phyloP scores from a whole-genome alignment of 23 tunicate species.

The Styela plicata region DNA sequence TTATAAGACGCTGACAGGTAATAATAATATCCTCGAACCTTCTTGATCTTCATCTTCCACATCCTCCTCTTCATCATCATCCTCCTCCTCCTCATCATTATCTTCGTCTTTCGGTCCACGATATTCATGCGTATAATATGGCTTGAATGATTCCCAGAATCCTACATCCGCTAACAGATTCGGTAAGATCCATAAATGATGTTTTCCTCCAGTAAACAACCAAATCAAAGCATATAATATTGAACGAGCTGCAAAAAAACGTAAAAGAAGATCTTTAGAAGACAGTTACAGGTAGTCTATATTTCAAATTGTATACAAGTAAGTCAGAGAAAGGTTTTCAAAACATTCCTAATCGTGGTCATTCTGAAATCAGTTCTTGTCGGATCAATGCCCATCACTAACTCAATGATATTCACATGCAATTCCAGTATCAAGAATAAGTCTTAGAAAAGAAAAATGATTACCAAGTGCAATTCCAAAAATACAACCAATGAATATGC shows the following conservation, averaged over 20 bases:
- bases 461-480: slow-evolving; percentile 65
- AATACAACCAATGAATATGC: slow-evolving; percentile 60
- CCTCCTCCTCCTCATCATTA: slow-evolving; percentile 28
- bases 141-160: slow-evolving; percentile 92
- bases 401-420: too few species aligned
- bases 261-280: too few species aligned
- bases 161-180: slow-evolving; percentile 90
- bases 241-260: slow-evolving; percentile 53
- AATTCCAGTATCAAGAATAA: too few species aligned
- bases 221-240: slow-evolving; percentile 61
- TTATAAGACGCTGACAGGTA: neutral
- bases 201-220: slow-evolving; percentile 72
- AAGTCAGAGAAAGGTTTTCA: too few species aligned
- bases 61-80: slow-evolving; percentile 2
- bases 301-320: too few species aligned
- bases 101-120: slow-evolving; percentile 21
- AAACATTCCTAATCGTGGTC: too few species aligned
- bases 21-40: neutral
- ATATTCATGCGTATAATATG: slow-evolving; percentile 67
- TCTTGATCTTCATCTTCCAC: neutral
- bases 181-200: slow-evolving; percentile 93
- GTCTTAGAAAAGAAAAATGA: too few species aligned
- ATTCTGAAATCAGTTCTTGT: too few species aligned
- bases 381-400: too few species aligned
- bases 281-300: too few species aligned